Conservation (phyloP, 2,797 vertebrate species). For the Pipistrellus pygmaeus region DNA sequence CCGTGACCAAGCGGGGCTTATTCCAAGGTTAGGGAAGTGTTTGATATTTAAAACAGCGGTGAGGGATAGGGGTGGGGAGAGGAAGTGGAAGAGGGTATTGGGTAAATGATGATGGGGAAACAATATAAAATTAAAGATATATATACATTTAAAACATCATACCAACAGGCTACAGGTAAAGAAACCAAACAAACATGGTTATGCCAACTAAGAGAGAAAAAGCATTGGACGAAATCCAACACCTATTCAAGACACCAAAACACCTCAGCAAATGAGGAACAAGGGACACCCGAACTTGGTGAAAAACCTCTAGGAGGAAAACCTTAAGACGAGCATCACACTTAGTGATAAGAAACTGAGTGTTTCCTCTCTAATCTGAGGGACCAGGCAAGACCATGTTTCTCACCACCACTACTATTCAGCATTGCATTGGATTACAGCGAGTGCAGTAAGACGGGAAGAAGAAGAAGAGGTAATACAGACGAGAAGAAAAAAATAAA, state of each 20-base stretch:
- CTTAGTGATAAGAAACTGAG: neutral
- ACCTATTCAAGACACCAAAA: neutral
- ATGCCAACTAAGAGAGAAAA: neutral
- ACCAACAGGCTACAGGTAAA: neutral
- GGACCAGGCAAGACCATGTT: neutral
- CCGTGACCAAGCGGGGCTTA: neutral
- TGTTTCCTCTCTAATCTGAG: neutral
- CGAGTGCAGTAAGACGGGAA: neutral
- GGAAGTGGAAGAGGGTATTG: neutral
- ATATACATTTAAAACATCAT: neutral
- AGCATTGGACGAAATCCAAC: slow-evolving; percentile 1
- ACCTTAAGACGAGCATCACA: neutral
- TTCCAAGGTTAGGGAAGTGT: neutral
- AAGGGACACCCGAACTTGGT: neutral
- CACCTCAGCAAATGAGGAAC: neutral
- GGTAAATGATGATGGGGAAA: neutral
- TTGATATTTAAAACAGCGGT: neutral
- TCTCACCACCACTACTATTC: neutral
- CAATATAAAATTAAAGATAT: neutral
- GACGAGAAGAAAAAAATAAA: neutral
- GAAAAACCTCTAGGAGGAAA: neutral
- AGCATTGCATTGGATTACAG: neutral
- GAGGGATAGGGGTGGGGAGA: neutral
- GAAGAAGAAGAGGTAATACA: neutral
- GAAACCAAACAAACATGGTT: neutral